Evolutionary conservation across 2,113 vertebrate genomes (phyloP).

Genomic region (Bubalus kerabau): DNA sequence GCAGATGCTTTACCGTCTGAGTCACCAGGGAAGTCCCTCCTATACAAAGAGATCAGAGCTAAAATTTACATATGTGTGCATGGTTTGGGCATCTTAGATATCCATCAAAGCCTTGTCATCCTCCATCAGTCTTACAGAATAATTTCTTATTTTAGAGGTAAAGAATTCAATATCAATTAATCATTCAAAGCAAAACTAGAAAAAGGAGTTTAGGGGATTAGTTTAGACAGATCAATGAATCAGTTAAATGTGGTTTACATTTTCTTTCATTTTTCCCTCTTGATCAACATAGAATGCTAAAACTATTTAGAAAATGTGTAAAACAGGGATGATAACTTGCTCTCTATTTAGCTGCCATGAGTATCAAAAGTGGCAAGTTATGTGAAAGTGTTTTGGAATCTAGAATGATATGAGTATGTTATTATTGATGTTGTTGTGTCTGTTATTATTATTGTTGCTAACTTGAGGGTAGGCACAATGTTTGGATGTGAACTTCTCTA

Average conservation of each 20-base stretch:
- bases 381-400: not conserved
- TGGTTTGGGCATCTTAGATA: not conserved
- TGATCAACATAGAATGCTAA: not conserved
- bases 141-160: not conserved
- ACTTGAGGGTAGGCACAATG: fast-evolving
- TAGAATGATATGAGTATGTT: not conserved
- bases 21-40: not conserved
- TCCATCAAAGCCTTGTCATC: not conserved
- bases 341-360: not conserved
- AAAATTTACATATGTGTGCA: not conserved
- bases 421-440: not conserved
- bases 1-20: not conserved
- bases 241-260: not conserved
- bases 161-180: not conserved
- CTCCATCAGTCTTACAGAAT: not conserved
- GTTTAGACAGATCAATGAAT: not conserved
- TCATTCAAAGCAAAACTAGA: not conserved
- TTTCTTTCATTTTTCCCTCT: not conserved
- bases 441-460: not conserved
- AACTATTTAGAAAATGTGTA: not conserved
- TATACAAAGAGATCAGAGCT: not conserved
- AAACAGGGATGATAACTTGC: not conserved
- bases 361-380: not conserved
- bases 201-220: not conserved
- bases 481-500: not conserved